phyloP scores from a whole-genome alignment of 30 jellyfish, hydroid and myxozoan genomes.

The Aurelia aurita region DNA sequence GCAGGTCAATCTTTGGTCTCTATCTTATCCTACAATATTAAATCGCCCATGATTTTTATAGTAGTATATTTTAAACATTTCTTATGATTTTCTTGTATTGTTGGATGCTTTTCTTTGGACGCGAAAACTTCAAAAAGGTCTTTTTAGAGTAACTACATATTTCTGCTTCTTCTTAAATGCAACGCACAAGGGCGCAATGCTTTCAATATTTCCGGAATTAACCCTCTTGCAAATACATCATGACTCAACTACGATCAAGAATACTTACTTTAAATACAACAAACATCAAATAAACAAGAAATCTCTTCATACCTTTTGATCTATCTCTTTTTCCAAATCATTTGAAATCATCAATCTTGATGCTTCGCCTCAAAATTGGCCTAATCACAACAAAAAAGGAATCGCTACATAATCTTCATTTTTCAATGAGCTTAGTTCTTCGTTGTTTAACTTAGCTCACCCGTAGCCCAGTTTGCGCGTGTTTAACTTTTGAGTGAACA shows the following conservation, averaged over 20 bases:
- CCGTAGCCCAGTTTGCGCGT: constrained; percentile 64
- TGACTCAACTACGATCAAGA: not conserved
- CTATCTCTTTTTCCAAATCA: constrained; percentile 39
- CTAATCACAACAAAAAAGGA: not conserved
- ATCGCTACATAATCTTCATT: not conserved
- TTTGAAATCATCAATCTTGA: constrained; percentile 4
- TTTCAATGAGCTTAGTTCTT: not conserved
- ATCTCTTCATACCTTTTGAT: not conserved
- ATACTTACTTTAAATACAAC: not conserved
- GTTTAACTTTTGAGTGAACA: constrained; percentile 58
- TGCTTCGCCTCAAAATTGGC: constrained; percentile 33
- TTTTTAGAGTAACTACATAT: too few species aligned
- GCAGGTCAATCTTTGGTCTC: too few species aligned
- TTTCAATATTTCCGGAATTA: too few species aligned
- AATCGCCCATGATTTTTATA: too few species aligned
- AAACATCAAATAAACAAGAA: not conserved
- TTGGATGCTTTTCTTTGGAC: too few species aligned
- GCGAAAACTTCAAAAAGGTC: too few species aligned
- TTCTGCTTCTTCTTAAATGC: too few species aligned
- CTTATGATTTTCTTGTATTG: too few species aligned
- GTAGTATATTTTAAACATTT: too few species aligned
- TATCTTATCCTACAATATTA: too few species aligned
- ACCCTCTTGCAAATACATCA: too few species aligned
- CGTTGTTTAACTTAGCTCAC: constrained; percentile 24
- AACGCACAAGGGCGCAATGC: too few species aligned